Base-by-base conservation (phyloP, 2,888 invertebrate genomes). In the Galerucella nymphaeae region DNA sequence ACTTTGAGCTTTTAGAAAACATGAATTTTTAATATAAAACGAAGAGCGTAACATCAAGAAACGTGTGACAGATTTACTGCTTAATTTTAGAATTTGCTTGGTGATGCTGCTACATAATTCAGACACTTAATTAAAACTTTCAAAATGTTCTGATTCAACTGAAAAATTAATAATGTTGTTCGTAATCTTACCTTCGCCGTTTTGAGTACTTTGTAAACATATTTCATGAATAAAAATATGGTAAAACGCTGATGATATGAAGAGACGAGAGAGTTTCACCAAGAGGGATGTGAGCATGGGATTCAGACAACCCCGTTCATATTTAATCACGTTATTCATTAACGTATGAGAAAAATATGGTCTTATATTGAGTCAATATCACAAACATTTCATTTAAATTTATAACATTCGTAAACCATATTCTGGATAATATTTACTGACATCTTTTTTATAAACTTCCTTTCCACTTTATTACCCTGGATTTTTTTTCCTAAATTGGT, bases 11-110 rank as follows among this genome's bases (percentile, higher is more conserved):
- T 73, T 77, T 73, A 77, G 66, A 48, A 65, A 42, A 53, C 64
- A 77, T 76, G 62, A 72, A 78, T 78, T 76, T 77, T 78, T 78
- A 64, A 78, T 78, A 70, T 74, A 74, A 65, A 74, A 74, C 77
- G 72, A 70, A 61, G 63, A 16, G 41, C 63, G 18, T 69, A 18
- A 13, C 55, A 65, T 65, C 65, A 53, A 48, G 66, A n/a, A 63
- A 16, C 70, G 23, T 57, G 57, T 76, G 77, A 79, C 79, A 77
- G 75, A 78, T 79, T 79, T 79, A 79, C 70, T 67, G 71, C 70
- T 70, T 70, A 71, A 75, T 75, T 75, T 75, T 66, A 58, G 70
- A 77, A 76, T 76, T 73, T 75, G 72, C 67, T 72, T 59, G 62
- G 69, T 63, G 66, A 70, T 64, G 66, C 73, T 64, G 64, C 58